phyloP scores from a whole-genome alignment of 1,140 invertebrate species.

The Acromyrmex charruanus region DNA sequence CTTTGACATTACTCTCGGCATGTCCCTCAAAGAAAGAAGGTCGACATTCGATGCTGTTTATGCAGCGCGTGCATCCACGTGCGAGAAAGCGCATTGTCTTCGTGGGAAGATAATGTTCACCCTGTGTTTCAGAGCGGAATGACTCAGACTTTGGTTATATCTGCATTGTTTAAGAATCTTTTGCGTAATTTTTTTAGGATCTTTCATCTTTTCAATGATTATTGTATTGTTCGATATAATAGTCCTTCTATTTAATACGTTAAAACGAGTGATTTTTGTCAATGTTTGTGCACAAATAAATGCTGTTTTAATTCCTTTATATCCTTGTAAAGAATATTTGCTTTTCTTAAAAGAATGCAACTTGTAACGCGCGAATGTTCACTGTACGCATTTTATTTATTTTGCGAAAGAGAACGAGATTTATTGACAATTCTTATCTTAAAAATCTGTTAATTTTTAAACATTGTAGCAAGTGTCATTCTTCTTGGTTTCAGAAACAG shows the following conservation, averaged over 20 bases:
- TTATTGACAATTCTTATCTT: background rate
- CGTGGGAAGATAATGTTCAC: slow-evolving; percentile 57
- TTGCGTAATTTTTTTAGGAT: background rate
- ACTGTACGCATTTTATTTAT: background rate
- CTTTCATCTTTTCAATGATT: slow-evolving; percentile 22
- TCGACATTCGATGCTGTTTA: background rate
- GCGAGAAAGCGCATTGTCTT: slow-evolving; percentile 60
- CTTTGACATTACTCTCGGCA: background rate
- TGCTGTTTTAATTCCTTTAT: background rate
- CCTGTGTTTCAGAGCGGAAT: slow-evolving; percentile 47
- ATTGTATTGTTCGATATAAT: background rate
- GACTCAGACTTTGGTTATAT: background rate
- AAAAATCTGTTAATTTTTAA: slow-evolving; percentile 1
- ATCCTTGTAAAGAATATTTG: background rate
- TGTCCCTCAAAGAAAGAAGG: background rate
- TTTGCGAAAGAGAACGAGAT: background rate
- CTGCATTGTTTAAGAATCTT: background rate
- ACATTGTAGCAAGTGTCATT: background rate
- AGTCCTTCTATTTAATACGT: background rate
- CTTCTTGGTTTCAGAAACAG: background rate
- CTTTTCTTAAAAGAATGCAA: background rate
- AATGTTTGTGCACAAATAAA: background rate
- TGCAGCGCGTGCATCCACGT: background rate
- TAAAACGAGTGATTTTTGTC: background rate
- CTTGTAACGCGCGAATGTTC: too few relatives aligned